Evolutionary conservation across 1,140 invertebrate species (phyloP), one percentile per base, ranked within the genome.

Genomic region (Platyura marginata): DNA sequence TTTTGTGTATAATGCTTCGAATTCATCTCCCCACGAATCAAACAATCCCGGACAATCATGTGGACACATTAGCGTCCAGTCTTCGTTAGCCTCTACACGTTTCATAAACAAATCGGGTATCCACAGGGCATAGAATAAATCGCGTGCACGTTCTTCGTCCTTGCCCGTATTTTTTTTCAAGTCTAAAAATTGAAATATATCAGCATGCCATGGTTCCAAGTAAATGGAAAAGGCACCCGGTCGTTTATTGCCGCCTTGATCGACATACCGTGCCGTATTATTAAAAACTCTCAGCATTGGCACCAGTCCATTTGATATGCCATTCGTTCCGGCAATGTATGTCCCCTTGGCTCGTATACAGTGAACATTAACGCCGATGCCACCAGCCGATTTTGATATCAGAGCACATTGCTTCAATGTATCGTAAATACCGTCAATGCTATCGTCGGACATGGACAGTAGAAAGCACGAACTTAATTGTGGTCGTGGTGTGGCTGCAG

Each of bases 361-460:
- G 53, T 82, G 79, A 23, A 81, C 67, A 63, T 76, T 77, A 3
- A 81, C 46, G 4, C 78, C 78, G 49, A 81, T 77, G n/a, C 79
- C 79, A 29, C 78, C 78, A 36, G 79, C 77, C 46, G 65, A 69
- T 53, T 82, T 81, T 1, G 77, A 80, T 38, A 81, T 77, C 0
- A 77, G 52, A 13, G 78, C 78, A 57, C 75, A 81, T 56, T 92
- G 83, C 48, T 88, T 90, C 18, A 98, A 62, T 2, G 89, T 94
- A 47, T 90, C 81, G 63, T 87, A 98, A 40, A 81, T 82, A 15
- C 79, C 78, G 46, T 79, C 74, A 47, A 82, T 81, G 47, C 72
- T 76, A 53, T 81, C 78, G 9, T 74, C 73, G 29, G 60, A 56
- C 74, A 81, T 78, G 0, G 77, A 72, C 16, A 81, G 50, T 37